Percentiles rank a stretch among this genome's conserved stretches.
These are phyloP conservation scores for Crotalus helleri DNA, from an alignment of 2,113 vertebrate species.

Conservation along the genomic window DNA sequence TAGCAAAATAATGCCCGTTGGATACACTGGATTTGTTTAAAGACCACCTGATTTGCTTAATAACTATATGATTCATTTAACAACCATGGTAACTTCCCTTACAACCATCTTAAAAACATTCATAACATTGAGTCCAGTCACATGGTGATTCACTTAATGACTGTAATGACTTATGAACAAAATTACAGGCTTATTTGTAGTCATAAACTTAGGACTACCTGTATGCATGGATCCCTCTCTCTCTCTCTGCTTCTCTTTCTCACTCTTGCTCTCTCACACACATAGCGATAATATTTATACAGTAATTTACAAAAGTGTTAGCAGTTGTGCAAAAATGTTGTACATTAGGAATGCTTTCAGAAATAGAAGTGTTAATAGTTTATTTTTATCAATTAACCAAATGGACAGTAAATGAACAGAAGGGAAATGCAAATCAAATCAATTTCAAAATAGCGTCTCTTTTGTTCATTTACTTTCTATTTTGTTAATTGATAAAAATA, in stretches of 20 bases:
- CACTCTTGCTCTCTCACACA: neutral
- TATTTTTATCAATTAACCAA: neutral
- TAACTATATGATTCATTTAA: neutral
- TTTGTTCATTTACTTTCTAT: neutral
- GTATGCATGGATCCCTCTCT: neutral
- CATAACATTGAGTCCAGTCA: neutral
- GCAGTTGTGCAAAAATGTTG: neutral
- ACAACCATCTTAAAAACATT: neutral
- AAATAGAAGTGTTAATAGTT: neutral
- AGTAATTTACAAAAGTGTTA: neutral
- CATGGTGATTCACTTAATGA: neutral
- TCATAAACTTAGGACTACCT: neutral
- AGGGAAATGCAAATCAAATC: neutral
- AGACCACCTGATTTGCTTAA: neutral
- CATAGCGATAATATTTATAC: neutral
- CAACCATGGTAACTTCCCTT: neutral
- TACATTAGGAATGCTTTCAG: neutral
- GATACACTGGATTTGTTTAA: neutral
- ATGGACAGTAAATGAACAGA: neutral
- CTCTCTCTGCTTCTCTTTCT: neutral
- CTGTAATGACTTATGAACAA: neutral
- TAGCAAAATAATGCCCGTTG: neutral
- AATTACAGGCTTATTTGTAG: neutral
- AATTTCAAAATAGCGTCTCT: neutral
- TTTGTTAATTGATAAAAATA: neutral